Base-by-base conservation (phyloP, 2,113 vertebrate genomes). In the Lampris incognitus region DNA sequence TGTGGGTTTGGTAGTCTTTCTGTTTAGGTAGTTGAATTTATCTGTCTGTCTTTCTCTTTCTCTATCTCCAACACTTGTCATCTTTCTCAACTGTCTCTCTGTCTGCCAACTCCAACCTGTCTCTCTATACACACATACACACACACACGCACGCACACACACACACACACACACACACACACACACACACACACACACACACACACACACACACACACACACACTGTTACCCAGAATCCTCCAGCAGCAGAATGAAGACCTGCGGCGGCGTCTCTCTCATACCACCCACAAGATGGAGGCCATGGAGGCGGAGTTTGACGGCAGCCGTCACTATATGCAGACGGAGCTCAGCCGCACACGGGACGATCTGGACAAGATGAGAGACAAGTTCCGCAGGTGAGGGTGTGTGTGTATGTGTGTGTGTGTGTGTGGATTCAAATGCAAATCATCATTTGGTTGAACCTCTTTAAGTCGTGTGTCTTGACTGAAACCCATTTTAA, bases 331-430 rank as follows among this genome's bases (percentile, higher is more conserved):
- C 85, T 97, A 96, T 86, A 93, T 99, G 93, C 97, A 99, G 92
- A 92, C 96, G 72, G 97, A 99, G 91, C 92, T 99, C 13, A 95
- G 95, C 75, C 96, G 96, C 71, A 96, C 97, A 79, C 94, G 96
- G 1, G 98, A 98, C 36, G 97, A 99, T 85, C 93, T 99, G 83
- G 98, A 99, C 84, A 99, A 99, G 82, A 97, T 98, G 92, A 99
- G 97, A 82, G 98, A 99, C 93, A 99, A 98, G 87, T 99, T 99
- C 86, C 96, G 97, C 88, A 96, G 97, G 97, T 98, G 79, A 86
- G 80, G 41, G 3, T 10, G 37, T 8, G 24, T 51, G 59, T 56
- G 24, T 24, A 24, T 24, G 24, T 24, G 24, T 24, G 24, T 24
- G 24, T 24, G 24, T 24, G 24, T 24, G 24, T 24, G 24, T 24